phyloP scores from a whole-genome alignment of 2,888 invertebrate genomes.

The Lagria hirta region DNA sequence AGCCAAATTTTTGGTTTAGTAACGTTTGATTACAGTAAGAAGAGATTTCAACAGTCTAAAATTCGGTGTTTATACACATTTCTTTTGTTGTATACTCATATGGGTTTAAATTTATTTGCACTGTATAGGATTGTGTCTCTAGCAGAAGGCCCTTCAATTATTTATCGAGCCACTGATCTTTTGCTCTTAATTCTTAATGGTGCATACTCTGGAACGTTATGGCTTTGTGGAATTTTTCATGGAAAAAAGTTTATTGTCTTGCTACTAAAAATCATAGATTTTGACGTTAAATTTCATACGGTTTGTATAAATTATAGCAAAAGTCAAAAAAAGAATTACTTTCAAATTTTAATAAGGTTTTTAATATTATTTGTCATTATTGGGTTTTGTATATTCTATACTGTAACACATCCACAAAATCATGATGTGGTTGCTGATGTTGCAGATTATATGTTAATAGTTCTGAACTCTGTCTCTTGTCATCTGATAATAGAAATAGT shows the following conservation, averaged over 20 bases:
- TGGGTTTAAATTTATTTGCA: background rate
- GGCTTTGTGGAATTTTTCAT: slow-evolving; percentile 5
- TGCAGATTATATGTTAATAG: no score
- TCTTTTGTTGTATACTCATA: no score
- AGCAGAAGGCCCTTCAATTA: background rate
- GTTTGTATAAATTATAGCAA: no score
- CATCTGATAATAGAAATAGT: no score
- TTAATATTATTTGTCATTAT: no score
- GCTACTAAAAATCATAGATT: slow-evolving; percentile 1
- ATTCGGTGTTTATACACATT: background rate
- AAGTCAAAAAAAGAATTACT: no score
- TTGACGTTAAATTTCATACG: slow-evolving; percentile 7
- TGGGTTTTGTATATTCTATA: no score
- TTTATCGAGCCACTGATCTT: slow-evolving; percentile 6
- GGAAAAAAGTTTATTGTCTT: slow-evolving; percentile 1
- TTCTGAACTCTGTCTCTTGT: no score
- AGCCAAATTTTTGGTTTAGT: slow-evolving; percentile 13
- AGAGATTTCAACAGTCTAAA: slow-evolving; percentile 6
- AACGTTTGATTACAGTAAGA: slow-evolving; percentile 6
- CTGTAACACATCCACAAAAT: no score
- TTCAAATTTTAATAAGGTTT: no score
- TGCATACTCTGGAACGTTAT: background rate
- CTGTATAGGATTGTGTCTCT: no score
- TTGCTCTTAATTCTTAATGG: slow-evolving; percentile 1
- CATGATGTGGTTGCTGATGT: no score